Conservation (phyloP, 2,888 invertebrate species). For the Mythimna albipuncta region DNA sequence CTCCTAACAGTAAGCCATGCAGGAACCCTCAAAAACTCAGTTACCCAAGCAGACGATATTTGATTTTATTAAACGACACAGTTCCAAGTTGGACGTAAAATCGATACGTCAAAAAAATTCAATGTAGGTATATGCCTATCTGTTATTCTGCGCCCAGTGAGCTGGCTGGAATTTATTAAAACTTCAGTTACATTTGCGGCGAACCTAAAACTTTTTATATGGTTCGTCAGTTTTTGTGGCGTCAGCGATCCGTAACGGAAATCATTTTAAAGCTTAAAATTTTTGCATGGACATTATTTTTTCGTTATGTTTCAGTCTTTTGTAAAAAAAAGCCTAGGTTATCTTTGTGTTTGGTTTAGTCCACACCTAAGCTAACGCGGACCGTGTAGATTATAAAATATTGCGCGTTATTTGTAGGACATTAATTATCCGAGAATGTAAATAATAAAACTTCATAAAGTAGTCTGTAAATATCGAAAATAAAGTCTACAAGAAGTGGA, state of each 20-base stretch:
- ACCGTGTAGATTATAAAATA: too few species aligned
- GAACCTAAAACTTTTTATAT: slow-evolving; percentile 53
- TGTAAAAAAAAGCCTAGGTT: neutral
- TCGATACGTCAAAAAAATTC: slow-evolving; percentile 54
- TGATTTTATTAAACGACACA: slow-evolving; percentile 18
- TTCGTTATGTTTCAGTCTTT: neutral
- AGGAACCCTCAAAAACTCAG: neutral
- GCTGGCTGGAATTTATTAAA: slow-evolving; percentile 54
- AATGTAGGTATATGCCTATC: slow-evolving; percentile 43
- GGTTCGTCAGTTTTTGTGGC: slow-evolving; percentile 50
- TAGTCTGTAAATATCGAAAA: too few species aligned
- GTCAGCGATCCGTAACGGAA: slow-evolving; percentile 40
- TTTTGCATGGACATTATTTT: slow-evolving; percentile 33
- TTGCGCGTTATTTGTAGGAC: too few species aligned
- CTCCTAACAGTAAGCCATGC: neutral
- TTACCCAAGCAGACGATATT: slow-evolving; percentile 1
- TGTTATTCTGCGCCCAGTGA: slow-evolving; percentile 38
- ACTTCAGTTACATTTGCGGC: slow-evolving; percentile 50
- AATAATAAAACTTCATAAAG: too few species aligned
- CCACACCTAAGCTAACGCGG: too few species aligned
- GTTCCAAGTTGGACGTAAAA: slow-evolving; percentile 39
- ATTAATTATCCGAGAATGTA: too few species aligned
- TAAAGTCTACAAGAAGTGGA: too few species aligned
- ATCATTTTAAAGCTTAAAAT: slow-evolving; percentile 44
- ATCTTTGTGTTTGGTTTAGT: neutral